A percentile compares a stretch with the other conserved stretches of the same genome.
Conservation (phyloP, 2,797 vertebrate species). For the Chelon auratus region DNA sequence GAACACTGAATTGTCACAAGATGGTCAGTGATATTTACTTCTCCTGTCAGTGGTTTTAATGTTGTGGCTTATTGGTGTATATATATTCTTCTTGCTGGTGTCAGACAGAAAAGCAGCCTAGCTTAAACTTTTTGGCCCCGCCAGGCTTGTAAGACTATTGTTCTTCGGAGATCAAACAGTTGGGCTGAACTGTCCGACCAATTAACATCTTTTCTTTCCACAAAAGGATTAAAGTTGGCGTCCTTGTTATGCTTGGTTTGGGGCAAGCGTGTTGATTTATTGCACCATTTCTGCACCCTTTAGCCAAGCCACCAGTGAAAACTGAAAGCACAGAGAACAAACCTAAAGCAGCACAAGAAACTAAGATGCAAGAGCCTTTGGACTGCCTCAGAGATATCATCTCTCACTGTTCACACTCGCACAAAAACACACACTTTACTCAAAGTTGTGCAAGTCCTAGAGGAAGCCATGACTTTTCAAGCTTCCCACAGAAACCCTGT, state of each 20-base stretch:
- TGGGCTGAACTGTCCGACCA: slow-evolving; percentile 60
- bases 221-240: slow-evolving; percentile 61
- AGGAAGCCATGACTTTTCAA: background rate
- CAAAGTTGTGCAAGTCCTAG: background rate
- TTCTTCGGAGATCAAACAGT: slow-evolving; percentile 61
- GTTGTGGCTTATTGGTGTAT: too few species aligned
- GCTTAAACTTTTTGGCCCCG: slow-evolving; percentile 46
- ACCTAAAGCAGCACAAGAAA: slow-evolving; percentile 12
- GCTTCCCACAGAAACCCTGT: background rate
- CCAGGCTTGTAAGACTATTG: slow-evolving; percentile 47
- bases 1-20: too few species aligned
- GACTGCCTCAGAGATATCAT: slow-evolving; percentile 28
- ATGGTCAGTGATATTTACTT: too few species aligned
- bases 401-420: background rate
- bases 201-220: slow-evolving; percentile 55
- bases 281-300: slow-evolving; percentile 50
- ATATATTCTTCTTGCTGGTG: slow-evolving; percentile 33
- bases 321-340: slow-evolving; percentile 34
- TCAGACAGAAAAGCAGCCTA: slow-evolving; percentile 40
- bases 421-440: background rate
- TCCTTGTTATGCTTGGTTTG: slow-evolving; percentile 60
- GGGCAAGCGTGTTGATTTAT: slow-evolving; percentile 56
- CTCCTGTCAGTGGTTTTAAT: too few species aligned
- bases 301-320: slow-evolving; percentile 42
- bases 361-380: slow-evolving; percentile 34